Base-by-base conservation (phyloP, 2,797 vertebrate species). In the Antrozous pallidus region DNA sequence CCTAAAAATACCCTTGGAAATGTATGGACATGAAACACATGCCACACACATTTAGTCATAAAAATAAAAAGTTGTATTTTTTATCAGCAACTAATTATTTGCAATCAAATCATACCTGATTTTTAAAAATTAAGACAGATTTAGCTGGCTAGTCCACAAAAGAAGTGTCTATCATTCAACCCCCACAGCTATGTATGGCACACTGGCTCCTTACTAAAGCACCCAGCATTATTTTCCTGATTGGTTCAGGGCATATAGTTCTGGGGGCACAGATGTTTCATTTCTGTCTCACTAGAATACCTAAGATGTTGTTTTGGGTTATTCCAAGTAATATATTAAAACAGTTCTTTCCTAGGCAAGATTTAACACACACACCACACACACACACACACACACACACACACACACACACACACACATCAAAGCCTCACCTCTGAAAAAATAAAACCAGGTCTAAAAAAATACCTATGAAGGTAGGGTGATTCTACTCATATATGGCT, bases 1-100 rank as follows among this genome's bases (percentile, higher is more conserved):
- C 90, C 49, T 84, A 89, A 97, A 94, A 95, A 70, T 65, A 75
- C 17, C n/a, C 56, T 86, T 84, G 79, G 49, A 75, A 93, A 79
- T 49, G 28, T 54, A 79, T 73, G 28, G 45, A 86, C 38, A 73
- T 31, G 81, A 86, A 91, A 94, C 28, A 85, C 75, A 93, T 67
- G 67, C 10, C 56, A 49, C 18, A 81, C 67, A 70, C 56, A 92
- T 63, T 87, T 93, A 90, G 22, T 91, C 38, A 75, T 31, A 58
- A 84, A 93, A 97, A 82, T 94, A 36, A 31, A 90, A 80, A 45
- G 31, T 24, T 5, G 3, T 47, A 49, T 82, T 85, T 94, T 93
- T 85, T 85, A 70, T 61, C 28, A 77, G 16, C 63, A 94, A 63
- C n/a, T 84, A 38, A 88, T 82, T 94, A 82, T 96, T 69, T 89